Evolutionary conservation across 2,113 vertebrate genomes (phyloP), one percentile per base, ranked within the genome.

Genomic region (Podarcis cretensis): DNA sequence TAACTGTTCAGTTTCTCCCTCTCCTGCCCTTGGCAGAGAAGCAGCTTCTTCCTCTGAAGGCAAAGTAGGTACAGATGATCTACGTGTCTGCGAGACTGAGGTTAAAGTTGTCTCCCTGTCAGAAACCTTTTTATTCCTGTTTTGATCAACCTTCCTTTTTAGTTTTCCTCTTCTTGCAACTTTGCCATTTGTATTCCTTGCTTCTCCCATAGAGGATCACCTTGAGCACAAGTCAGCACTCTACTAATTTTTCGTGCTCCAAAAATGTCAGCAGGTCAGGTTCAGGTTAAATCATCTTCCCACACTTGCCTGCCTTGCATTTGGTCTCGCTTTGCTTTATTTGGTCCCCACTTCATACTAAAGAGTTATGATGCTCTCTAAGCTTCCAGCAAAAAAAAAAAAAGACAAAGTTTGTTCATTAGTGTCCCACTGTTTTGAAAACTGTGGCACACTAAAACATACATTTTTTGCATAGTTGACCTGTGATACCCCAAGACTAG

Each of bases 261-360:
- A 69, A 30, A 89, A 89, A 57, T 37, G 35, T 21, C 86, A 59
- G 0, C 0, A 20, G 20, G 21, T 73, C 57, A 27, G 1, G 0
- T 8, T 87, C 76, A 25, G 63, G 63, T 89, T 93, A 90, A 90
- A 89, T 3, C 40, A 74, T 75, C 81, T 87, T 84, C 73, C 20
- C 32, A 81, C 10, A 48, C 9, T 0, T 37, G 10, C 14, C 83
- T n/a, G 9, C 0, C 1, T 86, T 65, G 63, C 10, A 48, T 77
- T 86, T 54, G 65, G 57, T 14, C 27, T 71, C 30, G n/a, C 3
- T 63, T 23, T 93, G 65, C 2, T 87, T 1, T 2, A 82, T 54
- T 54, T 54, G 85, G 86, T 40, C 40, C 30, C 66, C 3, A 9
- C n/a, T 1, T 16, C 74, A 78, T 88, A 77, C 48, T 66, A 78